Conservation (phyloP, 2,113 vertebrate genomes). For the Solea solea region DNA sequence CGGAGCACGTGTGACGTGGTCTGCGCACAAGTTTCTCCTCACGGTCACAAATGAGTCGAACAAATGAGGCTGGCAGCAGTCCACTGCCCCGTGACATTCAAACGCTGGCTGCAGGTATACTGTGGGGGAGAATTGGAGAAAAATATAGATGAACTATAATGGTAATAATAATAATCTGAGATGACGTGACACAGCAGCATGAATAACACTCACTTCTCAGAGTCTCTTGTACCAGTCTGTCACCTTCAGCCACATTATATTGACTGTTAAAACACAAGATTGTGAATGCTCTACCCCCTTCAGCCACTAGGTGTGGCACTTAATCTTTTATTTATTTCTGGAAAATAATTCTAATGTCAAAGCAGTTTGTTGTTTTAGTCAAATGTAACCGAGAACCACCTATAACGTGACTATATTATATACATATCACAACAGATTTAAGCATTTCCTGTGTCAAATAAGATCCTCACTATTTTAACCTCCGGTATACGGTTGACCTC, state of each 20-base stretch:
- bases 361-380: neutral
- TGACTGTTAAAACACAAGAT: slow-evolving; percentile 5
- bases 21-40: slow-evolving; percentile 8
- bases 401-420: too few species aligned
- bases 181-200: neutral
- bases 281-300: slow-evolving; percentile 74
- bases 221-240: neutral
- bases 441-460: neutral
- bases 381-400: too few species aligned
- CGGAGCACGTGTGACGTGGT: slow-evolving; percentile 4
- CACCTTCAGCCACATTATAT: neutral
- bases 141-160: neutral
- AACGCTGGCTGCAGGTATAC: slow-evolving; percentile 17
- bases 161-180: neutral
- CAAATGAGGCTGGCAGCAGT: slow-evolving; percentile 21
- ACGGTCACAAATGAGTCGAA: neutral
- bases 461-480: neutral
- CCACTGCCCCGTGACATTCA: slow-evolving; percentile 47
- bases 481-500: neutral
- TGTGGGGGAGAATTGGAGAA: neutral
- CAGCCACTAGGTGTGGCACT: slow-evolving; percentile 88
- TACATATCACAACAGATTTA: too few species aligned
- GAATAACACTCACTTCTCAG: neutral
- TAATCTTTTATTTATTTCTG: slow-evolving; percentile 82
- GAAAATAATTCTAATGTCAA: slow-evolving; percentile 56